Base-by-base conservation (phyloP, 2,797 vertebrate genomes). In the Pteropus rufus region DNA sequence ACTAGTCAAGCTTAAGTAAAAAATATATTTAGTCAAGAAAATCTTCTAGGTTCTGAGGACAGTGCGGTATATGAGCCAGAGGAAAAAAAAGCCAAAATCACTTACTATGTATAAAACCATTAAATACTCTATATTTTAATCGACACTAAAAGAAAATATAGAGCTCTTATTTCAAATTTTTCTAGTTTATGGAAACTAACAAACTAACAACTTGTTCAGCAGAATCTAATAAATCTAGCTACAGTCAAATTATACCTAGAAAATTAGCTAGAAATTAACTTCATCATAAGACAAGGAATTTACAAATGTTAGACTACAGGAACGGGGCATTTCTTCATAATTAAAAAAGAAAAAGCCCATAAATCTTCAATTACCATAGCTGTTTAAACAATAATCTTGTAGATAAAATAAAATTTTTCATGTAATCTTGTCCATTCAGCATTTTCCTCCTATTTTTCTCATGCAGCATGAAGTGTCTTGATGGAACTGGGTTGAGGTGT, bases 201-300 rank as follows among this genome's bases (percentile, higher is more conserved):
- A 89, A 89, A 26, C 23, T 87, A 89, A 54, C 8, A 29, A 67
- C 72, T 65, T 86, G n/a, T 56, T 77, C 46, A 91, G 54, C 7
- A 90, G 31, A 87, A 85, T 92, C 80, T 89, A 96, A 88, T 49
- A 96, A 94, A 96, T 82, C 77, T 79, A 95, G 56, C 80, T 85
- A 60, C 1, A 70, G 18, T 81, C 36, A 80, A 56, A 95, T 69
- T 72, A 92, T n/a, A 62, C 16, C 26, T 49, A 90, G 64, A 94
- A 91, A 95, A 90, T 67, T 76, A 83, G 41, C 44, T 49, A 14
- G 46, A 49, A 49, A 49, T 94, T 73, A 95, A 95, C 44, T 49
- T 65, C 12, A 88, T 56, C 36, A 34, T 56, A 93, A 96, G 34
- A 70, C 29, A 89, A 11, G 12, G 65, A 93, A 90, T 79, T 79